Percentiles rank a stretch among this genome's conserved stretches.
phyloP scores from a whole-genome alignment of 2,113 vertebrate species.

The Taurulus bubalis region DNA sequence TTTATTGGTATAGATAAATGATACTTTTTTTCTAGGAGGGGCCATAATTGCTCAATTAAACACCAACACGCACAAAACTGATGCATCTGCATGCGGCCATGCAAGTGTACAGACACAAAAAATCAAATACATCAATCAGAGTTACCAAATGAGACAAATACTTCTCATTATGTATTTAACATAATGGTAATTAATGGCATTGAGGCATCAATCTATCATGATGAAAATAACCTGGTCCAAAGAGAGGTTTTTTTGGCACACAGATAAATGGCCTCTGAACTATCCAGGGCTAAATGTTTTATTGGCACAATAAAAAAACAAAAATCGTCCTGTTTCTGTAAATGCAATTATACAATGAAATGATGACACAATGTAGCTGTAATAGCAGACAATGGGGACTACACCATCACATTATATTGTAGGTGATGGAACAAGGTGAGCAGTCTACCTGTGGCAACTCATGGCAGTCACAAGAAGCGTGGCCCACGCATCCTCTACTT shows the following conservation, averaged over 20 bases:
- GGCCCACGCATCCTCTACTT: slow-evolving; percentile 89
- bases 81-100: slow-evolving; percentile 1
- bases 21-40: slow-evolving; percentile 63
- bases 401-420: not conserved
- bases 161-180: slow-evolving; percentile 73
- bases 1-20: too few species aligned
- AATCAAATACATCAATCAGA: slow-evolving; percentile 65
- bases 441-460: slow-evolving; percentile 88
- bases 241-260: slow-evolving; percentile 29
- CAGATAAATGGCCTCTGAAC: slow-evolving; percentile 30
- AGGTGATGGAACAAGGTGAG: not conserved
- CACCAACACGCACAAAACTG: slow-evolving; percentile 16
- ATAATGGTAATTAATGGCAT: slow-evolving; percentile 72
- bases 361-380: not conserved
- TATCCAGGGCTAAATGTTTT: slow-evolving; percentile 32
- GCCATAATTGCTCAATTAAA: slow-evolving; percentile 74
- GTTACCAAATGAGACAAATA: slow-evolving; percentile 67
- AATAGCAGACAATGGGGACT: not conserved
- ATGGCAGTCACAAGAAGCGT: slow-evolving; percentile 86
- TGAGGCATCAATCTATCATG: slow-evolving; percentile 52
- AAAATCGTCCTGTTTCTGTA: not conserved
- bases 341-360: not conserved
- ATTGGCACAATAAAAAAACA: not conserved
- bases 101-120: slow-evolving; percentile 5
- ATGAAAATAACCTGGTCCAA: slow-evolving; percentile 50